Percentiles rank a stretch among this genome's conserved stretches.
Evolutionary conservation across 2,888 invertebrate genomes (phyloP).

Genomic region (Athripsodes cinereus): DNA sequence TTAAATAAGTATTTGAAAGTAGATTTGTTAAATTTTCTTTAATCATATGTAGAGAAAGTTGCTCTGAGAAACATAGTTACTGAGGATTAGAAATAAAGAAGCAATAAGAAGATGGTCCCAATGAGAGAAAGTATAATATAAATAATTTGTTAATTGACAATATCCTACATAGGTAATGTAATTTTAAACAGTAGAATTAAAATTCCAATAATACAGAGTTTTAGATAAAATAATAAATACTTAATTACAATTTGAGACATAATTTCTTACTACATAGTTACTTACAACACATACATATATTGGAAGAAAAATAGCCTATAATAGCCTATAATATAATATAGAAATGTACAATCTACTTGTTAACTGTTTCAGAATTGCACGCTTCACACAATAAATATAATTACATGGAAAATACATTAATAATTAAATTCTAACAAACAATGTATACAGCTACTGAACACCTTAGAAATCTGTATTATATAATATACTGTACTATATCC

Average conservation of each 20-base stretch:
- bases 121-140: not conserved
- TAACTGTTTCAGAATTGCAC: conserved; percentile 27
- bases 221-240: no score
- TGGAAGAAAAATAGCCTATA: no score
- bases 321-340: no score
- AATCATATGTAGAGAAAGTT: no score
- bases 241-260: no score
- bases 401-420: conserved; percentile 7
- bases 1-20: no score
- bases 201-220: no score
- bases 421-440: conserved; percentile 7
- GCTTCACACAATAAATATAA: conserved; percentile 24
- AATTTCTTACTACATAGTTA: no score
- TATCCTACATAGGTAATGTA: not conserved
- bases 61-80: no score
- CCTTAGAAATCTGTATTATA: conserved; percentile 16
- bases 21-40: no score
- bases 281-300: no score
- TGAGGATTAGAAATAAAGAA: not conserved
- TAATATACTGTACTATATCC: no score
- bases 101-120: not conserved
- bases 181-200: not conserved
- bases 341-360: conserved; percentile 18
- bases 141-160: not conserved
- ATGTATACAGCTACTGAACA: conserved; percentile 26